A percentile compares a stretch with the other conserved stretches of the same genome.
Conservation (phyloP, 2,888 invertebrate genomes). For the Chrysodeixis includens region DNA sequence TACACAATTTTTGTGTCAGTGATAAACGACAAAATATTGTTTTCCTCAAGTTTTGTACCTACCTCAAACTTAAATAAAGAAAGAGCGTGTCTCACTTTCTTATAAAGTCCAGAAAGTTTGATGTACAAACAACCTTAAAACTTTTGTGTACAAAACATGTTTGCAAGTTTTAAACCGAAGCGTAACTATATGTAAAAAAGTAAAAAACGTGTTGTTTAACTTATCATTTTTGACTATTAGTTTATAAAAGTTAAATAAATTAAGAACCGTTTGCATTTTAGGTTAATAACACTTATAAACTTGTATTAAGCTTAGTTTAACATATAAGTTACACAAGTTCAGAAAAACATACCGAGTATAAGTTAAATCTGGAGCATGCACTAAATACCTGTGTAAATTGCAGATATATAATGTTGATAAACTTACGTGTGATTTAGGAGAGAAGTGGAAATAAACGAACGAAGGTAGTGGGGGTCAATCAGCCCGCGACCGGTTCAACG, state of each 20-base stretch:
- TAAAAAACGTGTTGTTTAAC: neutral
- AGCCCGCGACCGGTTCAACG: conserved; percentile 78
- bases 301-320: neutral
- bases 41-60: neutral
- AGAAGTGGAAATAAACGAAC: conserved; percentile 45
- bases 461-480: conserved; percentile 63
- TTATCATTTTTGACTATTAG: neutral
- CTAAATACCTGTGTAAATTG: conserved; percentile 19
- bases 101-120: too few species aligned
- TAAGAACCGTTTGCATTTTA: neutral
- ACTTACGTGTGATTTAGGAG: conserved; percentile 72
- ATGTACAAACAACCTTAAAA: too few species aligned
- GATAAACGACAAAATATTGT: neutral
- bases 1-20: neutral
- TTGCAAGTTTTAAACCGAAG: too few species aligned
- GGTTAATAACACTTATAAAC: neutral
- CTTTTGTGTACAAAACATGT: too few species aligned
- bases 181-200: too few species aligned
- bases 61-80: neutral
- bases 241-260: neutral
- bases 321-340: neutral
- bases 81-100: too few species aligned
- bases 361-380: conserved; percentile 31
- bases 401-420: conserved; percentile 41
- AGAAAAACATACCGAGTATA: conserved; percentile 24